Base-by-base conservation (phyloP, 2,888 invertebrate genomes). In the Eilema caniola region DNA sequence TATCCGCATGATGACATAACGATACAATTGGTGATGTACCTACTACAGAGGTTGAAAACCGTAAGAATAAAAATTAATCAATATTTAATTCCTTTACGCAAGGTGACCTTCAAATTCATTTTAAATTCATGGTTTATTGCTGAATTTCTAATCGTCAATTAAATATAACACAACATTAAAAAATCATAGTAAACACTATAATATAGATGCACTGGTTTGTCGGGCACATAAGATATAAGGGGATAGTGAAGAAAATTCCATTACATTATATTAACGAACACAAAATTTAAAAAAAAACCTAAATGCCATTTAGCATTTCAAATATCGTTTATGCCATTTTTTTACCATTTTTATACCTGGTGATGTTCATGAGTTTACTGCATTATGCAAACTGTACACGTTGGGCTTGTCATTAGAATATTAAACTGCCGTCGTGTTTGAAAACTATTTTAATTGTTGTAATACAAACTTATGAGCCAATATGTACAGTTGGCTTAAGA, bases 171-270 rank as follows among this genome's bases (percentile, higher is more conserved):
- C 62, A 66, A 74, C 63, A 62, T 62, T 68, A 78, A 67, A 71
- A n/a, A 62, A 63, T 14, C 65, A 75, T 70, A 60, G 72, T 56
- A 70, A 74, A 79, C 72, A 76, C 62, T 53, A 53, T 83, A 79
- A 4, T 64, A 68, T 76, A 79, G 72, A 66, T 28, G 83, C 83
- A 83, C 84, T 83, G 79, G 81, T 83, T 83, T 77, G 74, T 78
- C 62, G 81, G 83, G 81, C 83, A 84, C 81, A 74, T 66, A 56
- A 74, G 28, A 72, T 61, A 25, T 53, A 67, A 70, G 67, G 23
- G 71, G 59, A 59, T 61, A 72, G 69, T 74, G 71, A 63, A 73
- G 64, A 75, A 65, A 60, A 56, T 25, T 11, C 23, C 16, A 10
- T 14, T 24, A 16, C 24, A 24, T 3, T 25, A 8, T n/a, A 53